phyloP scores from a whole-genome alignment of 2,797 vertebrate species.

The Hypotaenidia philippensis region DNA sequence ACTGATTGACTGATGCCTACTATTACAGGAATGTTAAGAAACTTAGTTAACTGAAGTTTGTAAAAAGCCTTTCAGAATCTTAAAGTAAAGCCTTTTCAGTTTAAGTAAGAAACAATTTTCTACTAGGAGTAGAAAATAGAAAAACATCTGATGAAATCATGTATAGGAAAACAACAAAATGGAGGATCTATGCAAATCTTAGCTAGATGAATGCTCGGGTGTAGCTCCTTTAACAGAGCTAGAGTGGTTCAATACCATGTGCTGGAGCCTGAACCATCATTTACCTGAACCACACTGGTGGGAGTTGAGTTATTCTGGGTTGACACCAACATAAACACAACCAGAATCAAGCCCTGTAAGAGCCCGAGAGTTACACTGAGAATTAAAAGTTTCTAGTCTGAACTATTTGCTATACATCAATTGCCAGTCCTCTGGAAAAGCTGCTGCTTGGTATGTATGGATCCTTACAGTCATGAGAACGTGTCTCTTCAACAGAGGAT shows the following conservation, averaged over 20 bases:
- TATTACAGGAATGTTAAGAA: not conserved
- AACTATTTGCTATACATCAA: not conserved
- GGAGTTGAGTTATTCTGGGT: not conserved
- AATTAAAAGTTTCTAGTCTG: not conserved
- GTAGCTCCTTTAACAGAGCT: not conserved
- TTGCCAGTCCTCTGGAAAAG: constrained; percentile 5
- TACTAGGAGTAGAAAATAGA: not conserved
- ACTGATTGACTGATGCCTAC: not conserved
- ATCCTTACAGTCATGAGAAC: not conserved
- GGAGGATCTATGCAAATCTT: not conserved
- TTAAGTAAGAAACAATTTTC: not conserved
- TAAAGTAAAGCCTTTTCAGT: not conserved
- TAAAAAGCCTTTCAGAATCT: not conserved
- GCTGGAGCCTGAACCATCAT: not conserved
- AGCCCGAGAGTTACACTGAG: not conserved
- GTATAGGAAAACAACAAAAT: not conserved
- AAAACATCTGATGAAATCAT: not conserved
- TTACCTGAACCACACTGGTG: not conserved
- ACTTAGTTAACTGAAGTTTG: not conserved
- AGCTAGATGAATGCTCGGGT: not conserved
- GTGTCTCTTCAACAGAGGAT: not conserved
- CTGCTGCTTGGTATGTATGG: rapidly evolving
- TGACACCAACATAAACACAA: constrained; percentile 26
- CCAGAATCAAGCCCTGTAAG: not conserved
- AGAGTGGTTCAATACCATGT: not conserved